Percentiles rank a stretch among this genome's conserved stretches.
These are phyloP conservation scores for Drosophila orosa DNA, from an alignment of 1,140 invertebrate species.

Conservation along the genomic window DNA sequence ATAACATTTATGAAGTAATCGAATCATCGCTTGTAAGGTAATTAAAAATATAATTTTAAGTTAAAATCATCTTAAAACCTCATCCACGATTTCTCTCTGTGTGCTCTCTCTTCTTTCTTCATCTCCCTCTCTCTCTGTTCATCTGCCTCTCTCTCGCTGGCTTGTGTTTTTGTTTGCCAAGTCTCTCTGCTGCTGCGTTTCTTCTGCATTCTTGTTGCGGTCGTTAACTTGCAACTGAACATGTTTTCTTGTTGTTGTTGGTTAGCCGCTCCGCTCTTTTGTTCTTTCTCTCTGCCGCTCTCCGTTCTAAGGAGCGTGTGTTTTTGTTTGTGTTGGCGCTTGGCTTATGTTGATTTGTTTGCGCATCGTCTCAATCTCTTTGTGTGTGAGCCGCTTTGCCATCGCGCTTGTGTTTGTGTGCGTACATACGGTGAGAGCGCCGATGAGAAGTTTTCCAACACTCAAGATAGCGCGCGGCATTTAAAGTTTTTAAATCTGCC, in stretches of 20 bases:
- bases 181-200: conserved; percentile 49
- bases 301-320: conserved; percentile 17
- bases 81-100: background rate
- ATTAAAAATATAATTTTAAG: no score
- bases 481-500: conserved; percentile 36
- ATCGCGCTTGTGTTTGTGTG: conserved; percentile 13
- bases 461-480: conserved; percentile 49
- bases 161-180: conserved; percentile 53
- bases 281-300: conserved; percentile 16
- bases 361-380: conserved; percentile 30
- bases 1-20: no score
- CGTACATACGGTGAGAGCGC: conserved; percentile 6
- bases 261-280: conserved; percentile 12
- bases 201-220: conserved; percentile 70
- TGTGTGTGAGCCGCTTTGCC: conserved; percentile 55
- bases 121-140: conserved; percentile 8
- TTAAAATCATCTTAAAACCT: background rate
- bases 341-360: conserved; percentile 55
- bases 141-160: conserved; percentile 17
- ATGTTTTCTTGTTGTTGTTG: conserved; percentile 53
- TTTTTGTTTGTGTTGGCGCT: conserved; percentile 41
- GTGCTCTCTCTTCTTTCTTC: conserved; percentile 16
- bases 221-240: conserved; percentile 76
- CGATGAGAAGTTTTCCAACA: conserved; percentile 49
- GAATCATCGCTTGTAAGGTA: no score